phyloP scores from a whole-genome alignment of 2,113 vertebrate species.

The Crotalus horridus region DNA sequence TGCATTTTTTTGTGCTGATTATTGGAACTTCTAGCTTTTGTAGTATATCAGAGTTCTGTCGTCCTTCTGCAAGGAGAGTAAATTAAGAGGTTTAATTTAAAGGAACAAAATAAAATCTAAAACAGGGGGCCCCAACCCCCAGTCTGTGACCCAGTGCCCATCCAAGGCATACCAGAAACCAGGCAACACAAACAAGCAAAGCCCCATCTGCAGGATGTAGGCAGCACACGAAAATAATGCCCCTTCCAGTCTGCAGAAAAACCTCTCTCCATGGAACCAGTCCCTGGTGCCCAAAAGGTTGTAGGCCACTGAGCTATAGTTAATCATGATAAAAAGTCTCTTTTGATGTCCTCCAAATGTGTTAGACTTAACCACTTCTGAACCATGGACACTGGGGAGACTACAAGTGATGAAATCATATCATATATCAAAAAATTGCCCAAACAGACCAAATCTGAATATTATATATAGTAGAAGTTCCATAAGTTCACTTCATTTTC shows the following conservation, averaged over 20 bases:
- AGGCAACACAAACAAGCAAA: no score
- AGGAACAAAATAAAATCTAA: not conserved
- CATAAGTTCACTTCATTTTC: not conserved
- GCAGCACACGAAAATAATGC: no score
- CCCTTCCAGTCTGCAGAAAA: no score
- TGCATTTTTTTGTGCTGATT: slow-evolving; percentile 18
- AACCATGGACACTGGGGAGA: not conserved
- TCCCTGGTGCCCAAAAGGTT: no score
- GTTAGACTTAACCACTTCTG: not conserved
- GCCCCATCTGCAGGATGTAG: no score
- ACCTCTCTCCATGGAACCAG: no score
- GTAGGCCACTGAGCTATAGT: no score
- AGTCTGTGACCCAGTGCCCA: no score
- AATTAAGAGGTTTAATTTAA: not conserved
- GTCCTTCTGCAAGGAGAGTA: not conserved
- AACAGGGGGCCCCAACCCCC: no score
- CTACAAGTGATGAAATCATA: not conserved
- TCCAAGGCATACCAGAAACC: no score
- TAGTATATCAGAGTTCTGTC: not conserved
- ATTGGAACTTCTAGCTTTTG: slow-evolving; percentile 23
- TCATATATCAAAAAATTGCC: not conserved
- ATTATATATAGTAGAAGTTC: not conserved
- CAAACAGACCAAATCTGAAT: not conserved
- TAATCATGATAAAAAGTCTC: not conserved
- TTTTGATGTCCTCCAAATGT: not conserved